Percentiles rank a stretch among this genome's conserved stretches.
phyloP scores from a whole-genome alignment of 2,888 invertebrate species.

The Hypercompe scribonia region DNA sequence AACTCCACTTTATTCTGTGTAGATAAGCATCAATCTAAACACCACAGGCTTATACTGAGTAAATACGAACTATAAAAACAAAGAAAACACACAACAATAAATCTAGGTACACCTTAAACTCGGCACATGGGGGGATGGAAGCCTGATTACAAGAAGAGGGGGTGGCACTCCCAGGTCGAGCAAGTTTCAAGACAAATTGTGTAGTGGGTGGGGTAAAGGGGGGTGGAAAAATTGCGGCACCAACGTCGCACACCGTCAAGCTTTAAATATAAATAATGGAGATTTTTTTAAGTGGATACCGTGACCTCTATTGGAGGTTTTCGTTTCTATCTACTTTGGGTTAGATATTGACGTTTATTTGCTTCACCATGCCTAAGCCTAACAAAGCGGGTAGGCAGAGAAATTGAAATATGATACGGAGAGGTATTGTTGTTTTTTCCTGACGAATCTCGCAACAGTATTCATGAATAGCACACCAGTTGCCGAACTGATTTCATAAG shows the following conservation, averaged over 20 bases:
- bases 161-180: constrained; percentile 64
- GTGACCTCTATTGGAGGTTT: constrained; percentile 32
- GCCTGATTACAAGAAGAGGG: constrained; percentile 61
- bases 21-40: not conserved
- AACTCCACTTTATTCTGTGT: not conserved
- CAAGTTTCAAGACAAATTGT: constrained; percentile 80
- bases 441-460: not conserved
- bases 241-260: constrained; percentile 63
- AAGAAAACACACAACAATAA: constrained; percentile 26
- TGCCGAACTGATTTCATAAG: not conserved
- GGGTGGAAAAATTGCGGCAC: constrained; percentile 72
- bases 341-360: not conserved
- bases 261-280: constrained; percentile 69
- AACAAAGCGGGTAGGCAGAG: not conserved
- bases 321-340: constrained; percentile 24
- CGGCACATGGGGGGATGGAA: constrained; percentile 57
- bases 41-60: not conserved
- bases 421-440: not conserved
- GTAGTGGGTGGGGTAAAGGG: constrained; percentile 50
- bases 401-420: not conserved
- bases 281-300: constrained; percentile 50
- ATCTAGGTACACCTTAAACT: constrained; percentile 51
- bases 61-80: constrained; percentile 11
- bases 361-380: not conserved
- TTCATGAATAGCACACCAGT: not conserved